These are phyloP conservation scores for Noctua pronuba DNA, from an alignment of 2,888 invertebrate species.

Conservation along the genomic window DNA sequence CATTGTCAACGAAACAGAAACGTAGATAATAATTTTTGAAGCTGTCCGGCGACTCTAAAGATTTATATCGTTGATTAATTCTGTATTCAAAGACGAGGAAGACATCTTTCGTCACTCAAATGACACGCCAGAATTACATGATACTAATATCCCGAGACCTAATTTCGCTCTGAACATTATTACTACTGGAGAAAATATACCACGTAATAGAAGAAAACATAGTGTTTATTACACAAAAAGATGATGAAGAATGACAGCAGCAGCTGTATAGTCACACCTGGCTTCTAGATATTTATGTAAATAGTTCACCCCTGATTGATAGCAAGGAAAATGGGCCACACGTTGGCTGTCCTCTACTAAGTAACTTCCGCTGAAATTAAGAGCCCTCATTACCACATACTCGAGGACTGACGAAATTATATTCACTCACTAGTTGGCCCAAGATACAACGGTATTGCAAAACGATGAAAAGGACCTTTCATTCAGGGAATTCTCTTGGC, in stretches of 20 bases:
- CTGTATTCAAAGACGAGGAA: conserved; percentile 24
- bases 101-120: conserved; percentile 38
- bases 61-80: not conserved
- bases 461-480: conserved; percentile 85
- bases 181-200: conserved; percentile 15
- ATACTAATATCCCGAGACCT: conserved; percentile 13
- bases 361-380: conserved; percentile 68
- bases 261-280: conserved; percentile 61
- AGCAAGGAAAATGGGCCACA: conserved; percentile 65
- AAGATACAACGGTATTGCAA: conserved; percentile 85
- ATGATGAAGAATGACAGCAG: conserved; percentile 35
- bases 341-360: conserved; percentile 55
- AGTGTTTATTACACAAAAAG: conserved; percentile 52
- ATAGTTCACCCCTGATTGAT: conserved; percentile 63
- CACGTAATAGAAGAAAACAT: conserved; percentile 37
- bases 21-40: not conserved
- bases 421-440: conserved; percentile 85
- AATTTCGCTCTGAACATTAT: conserved; percentile 19
- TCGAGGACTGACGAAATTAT: conserved; percentile 83
- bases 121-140: conserved; percentile 8
- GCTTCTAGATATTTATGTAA: conserved; percentile 54
- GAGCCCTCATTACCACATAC: conserved; percentile 77
- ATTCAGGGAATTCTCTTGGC: conserved; percentile 86
- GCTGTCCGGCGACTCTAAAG: not conserved
- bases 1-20: not conserved